phyloP scores from a whole-genome alignment of 2,888 invertebrate genomes.

The Spisula subtruncata region DNA sequence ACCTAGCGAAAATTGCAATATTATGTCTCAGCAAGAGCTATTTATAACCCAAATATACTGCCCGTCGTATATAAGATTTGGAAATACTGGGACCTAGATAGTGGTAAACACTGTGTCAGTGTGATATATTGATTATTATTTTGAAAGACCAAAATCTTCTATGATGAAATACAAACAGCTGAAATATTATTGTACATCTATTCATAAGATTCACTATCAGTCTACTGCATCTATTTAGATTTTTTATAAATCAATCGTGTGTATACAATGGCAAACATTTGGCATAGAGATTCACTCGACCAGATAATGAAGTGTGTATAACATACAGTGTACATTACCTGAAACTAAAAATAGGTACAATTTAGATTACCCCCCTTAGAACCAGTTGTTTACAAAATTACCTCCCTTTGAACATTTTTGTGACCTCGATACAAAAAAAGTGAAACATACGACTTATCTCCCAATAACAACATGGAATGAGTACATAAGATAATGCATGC shows the following conservation, averaged over 20 bases:
- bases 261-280: background rate
- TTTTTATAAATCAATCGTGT: background rate
- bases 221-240: too few relatives aligned
- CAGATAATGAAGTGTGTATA: background rate
- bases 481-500: background rate
- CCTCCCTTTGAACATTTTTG: conserved; percentile 14
- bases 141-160: background rate
- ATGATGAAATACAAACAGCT: background rate
- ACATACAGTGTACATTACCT: background rate
- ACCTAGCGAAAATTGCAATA: background rate
- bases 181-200: background rate
- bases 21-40: background rate
- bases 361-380: conserved; percentile 22
- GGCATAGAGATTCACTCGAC: background rate
- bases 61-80: background rate
- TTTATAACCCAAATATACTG: conserved; percentile 5
- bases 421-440: background rate
- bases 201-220: too few relatives aligned
- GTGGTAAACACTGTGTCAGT: background rate
- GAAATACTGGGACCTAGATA: background rate
- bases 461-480: background rate
- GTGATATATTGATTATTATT: conserved; percentile 19
- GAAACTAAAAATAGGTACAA: background rate
- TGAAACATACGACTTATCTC: background rate
- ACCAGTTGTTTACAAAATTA: conserved; percentile 27